A percentile compares a stretch with the other conserved stretches of the same genome.
Evolutionary conservation across 2,797 vertebrate species (phyloP).

Genomic region (Malacoctenus gilli): DNA sequence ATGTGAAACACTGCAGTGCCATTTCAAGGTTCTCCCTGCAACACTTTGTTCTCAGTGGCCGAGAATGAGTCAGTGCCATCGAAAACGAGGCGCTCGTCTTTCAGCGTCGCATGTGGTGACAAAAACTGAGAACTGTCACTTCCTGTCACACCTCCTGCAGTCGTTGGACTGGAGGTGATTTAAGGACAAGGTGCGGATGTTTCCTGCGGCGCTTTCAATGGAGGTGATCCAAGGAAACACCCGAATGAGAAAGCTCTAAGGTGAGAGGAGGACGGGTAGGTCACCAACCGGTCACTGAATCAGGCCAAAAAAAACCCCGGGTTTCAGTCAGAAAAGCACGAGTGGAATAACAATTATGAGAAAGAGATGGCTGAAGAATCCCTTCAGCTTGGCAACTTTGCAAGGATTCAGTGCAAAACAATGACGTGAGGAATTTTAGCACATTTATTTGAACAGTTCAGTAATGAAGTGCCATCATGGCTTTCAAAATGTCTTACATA

Average conservation of each 20-base stretch:
- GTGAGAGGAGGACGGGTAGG: conserved; percentile 8
- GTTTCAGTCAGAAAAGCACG: not conserved
- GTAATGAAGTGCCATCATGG: conserved; percentile 1
- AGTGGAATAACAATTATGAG: not conserved
- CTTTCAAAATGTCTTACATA: conserved; percentile 7
- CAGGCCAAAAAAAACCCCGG: not conserved
- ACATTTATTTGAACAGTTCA: not conserved
- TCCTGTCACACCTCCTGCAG: not conserved
- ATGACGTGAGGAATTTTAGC: not conserved
- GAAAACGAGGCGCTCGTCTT: not conserved
- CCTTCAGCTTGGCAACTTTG: not conserved
- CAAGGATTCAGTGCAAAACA: not conserved
- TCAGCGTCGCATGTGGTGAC: not conserved
- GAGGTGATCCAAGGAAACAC: not conserved
- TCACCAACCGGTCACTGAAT: too few species aligned
- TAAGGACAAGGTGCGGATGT: conserved; percentile 19
- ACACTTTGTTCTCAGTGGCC: not conserved
- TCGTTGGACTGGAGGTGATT: conserved; percentile 8
- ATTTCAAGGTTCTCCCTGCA: conserved; percentile 2
- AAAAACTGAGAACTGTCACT: not conserved
- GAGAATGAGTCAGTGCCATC: not conserved
- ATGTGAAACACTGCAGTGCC: conserved; percentile 12
- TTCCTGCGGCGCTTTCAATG: conserved; percentile 17
- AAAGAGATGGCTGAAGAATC: too few species aligned
- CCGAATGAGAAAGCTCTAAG: conserved; percentile 3